Evolutionary conservation across 2,888 invertebrate species (phyloP).

Genomic region (Gymnocheta viridis): DNA sequence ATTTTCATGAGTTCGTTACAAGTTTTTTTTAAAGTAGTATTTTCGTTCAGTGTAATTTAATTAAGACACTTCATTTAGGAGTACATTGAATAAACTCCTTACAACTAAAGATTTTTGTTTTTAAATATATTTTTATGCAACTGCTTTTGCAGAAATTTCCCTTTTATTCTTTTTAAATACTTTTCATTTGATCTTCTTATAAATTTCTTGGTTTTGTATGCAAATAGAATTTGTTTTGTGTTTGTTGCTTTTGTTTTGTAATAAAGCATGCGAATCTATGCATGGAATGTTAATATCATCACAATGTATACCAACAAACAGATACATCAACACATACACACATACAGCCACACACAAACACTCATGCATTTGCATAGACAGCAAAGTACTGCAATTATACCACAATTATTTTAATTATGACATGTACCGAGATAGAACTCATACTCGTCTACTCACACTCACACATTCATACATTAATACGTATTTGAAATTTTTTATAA

Average conservation of each 20-base stretch:
- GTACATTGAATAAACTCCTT: too few species aligned
- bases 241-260: conserved; percentile 28
- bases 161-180: not conserved
- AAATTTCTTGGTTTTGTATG: conserved; percentile 20
- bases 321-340: not conserved
- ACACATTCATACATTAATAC: conserved; percentile 18
- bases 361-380: conserved; percentile 45
- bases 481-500: conserved; percentile 56
- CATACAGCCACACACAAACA: not conserved
- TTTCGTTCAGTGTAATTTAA: not conserved
- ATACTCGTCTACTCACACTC: conserved; percentile 22
- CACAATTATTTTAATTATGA: conserved; percentile 71
- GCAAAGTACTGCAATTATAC: conserved; percentile 69
- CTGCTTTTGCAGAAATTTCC: not conserved
- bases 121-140: too few species aligned
- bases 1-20: too few species aligned
- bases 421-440: conserved; percentile 61
- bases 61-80: not conserved
- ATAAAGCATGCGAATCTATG: conserved; percentile 27
- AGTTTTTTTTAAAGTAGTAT: too few species aligned
- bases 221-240: conserved; percentile 38
- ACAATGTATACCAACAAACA: conserved; percentile 5
- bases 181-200: not conserved
- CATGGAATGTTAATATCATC: conserved; percentile 50
- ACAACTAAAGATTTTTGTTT: too few species aligned